Evolutionary conservation across 2,888 invertebrate species (phyloP).

Genomic region (Caenorhabditis afra): DNA sequence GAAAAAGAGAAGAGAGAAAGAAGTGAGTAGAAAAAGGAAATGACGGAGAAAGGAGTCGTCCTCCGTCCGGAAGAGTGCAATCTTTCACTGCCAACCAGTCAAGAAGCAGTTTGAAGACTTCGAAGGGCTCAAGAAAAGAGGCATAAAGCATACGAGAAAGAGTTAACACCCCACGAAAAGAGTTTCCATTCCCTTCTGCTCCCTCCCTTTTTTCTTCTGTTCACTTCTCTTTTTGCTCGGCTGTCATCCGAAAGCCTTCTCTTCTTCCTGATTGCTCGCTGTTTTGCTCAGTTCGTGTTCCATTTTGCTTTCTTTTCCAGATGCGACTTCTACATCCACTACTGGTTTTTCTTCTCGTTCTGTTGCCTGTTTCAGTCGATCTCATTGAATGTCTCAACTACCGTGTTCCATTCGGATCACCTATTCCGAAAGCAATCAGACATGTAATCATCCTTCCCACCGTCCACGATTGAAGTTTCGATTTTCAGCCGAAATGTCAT

Average conservation of each 20-base stretch:
- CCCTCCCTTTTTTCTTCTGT: constrained; percentile 1
- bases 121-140: constrained; percentile 19
- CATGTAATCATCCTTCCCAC: constrained; percentile 10
- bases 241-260: neutral
- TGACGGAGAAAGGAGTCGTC: constrained; percentile 35
- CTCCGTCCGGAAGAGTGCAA: constrained; percentile 43
- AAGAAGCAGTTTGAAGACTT: constrained; percentile 27
- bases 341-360: constrained; percentile 12
- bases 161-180: constrained; percentile 28
- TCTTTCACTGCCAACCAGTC: constrained; percentile 35
- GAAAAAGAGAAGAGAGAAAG: constrained; percentile 1
- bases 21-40: constrained; percentile 19
- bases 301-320: constrained; percentile 26
- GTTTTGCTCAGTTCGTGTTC: constrained; percentile 2
- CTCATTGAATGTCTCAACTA: constrained; percentile 36
- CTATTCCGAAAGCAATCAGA: constrained; percentile 32
- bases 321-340: constrained; percentile 19
- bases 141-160: constrained; percentile 25
- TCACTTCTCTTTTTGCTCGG: constrained; percentile 1
- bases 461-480: neutral
- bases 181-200: constrained; percentile 13
- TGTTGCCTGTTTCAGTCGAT: neutral
- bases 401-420: constrained; percentile 30
- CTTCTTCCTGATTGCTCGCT: neutral
- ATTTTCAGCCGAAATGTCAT: constrained; percentile 35